phyloP scores from a whole-genome alignment of 2,888 invertebrate species.

The Andrena flavipes region DNA sequence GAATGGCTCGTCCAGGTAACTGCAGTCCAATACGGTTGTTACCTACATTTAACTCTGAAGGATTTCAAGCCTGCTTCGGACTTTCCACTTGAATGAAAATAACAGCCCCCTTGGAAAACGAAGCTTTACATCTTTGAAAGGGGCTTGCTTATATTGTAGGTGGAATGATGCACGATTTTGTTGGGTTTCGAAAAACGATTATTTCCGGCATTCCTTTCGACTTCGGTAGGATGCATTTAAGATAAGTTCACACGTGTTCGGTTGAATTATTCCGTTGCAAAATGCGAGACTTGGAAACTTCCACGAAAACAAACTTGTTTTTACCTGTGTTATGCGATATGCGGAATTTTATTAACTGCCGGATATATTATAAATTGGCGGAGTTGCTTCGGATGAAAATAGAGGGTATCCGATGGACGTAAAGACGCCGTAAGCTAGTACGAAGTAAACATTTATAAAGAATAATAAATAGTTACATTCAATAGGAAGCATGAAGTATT shows the following conservation, averaged over 20 bases:
- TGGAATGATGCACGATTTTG: too few species aligned
- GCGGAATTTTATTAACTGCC: too few species aligned
- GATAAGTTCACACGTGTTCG: background rate
- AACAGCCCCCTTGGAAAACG: background rate
- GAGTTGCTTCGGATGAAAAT: too few species aligned
- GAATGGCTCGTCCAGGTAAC: slow-evolving; percentile 26
- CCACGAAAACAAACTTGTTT: slow-evolving; percentile 14
- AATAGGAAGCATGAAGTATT: too few species aligned
- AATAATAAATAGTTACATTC: too few species aligned
- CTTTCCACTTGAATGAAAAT: slow-evolving; percentile 10
- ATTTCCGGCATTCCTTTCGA: background rate
- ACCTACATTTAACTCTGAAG: too few species aligned
- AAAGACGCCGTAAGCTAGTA: too few species aligned
- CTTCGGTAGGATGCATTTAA: background rate
- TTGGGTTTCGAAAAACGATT: background rate
- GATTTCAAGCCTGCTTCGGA: background rate
- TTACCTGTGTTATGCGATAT: background rate
- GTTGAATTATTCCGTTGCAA: background rate
- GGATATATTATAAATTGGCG: too few species aligned
- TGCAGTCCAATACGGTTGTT: background rate
- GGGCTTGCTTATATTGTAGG: background rate
- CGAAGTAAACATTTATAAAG: too few species aligned
- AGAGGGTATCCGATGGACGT: too few species aligned
- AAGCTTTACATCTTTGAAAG: background rate
- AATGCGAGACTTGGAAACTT: slow-evolving; percentile 1